phyloP scores from a whole-genome alignment of 1,140 invertebrate species.

The Pseudomyrmex gracilis region DNA sequence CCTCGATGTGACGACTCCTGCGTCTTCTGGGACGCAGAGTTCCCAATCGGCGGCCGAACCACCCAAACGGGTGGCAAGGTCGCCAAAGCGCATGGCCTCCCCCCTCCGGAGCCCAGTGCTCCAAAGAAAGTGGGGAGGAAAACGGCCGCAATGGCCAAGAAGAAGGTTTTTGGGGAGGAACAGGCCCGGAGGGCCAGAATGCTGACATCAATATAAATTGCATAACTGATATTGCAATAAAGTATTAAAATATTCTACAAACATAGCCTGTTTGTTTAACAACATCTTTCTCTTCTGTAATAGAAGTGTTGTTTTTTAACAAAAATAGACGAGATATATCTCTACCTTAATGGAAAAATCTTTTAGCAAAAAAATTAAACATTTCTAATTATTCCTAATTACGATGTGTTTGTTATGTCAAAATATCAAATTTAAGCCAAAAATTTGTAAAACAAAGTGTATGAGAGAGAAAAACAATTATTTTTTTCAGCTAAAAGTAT shows the following conservation, averaged over 20 bases:
- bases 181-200: too few species aligned
- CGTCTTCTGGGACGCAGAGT: too few species aligned
- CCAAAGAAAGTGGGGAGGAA: too few species aligned
- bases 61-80: too few species aligned
- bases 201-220: constrained; percentile 19
- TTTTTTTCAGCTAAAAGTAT: neutral
- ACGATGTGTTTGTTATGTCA: neutral
- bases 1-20: too few species aligned
- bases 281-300: constrained; percentile 15
- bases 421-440: constrained; percentile 11
- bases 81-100: too few species aligned
- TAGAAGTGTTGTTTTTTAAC: neutral
- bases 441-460: constrained; percentile 21
- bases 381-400: constrained; percentile 38
- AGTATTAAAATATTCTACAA: constrained; percentile 15
- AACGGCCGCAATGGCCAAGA: too few species aligned
- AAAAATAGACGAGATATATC: constrained; percentile 2
- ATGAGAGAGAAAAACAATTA: neutral
- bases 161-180: too few species aligned
- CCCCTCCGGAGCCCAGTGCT: too few species aligned
- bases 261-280: neutral
- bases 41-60: too few species aligned
- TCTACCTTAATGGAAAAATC: constrained; percentile 8
- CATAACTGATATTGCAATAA: constrained; percentile 4
- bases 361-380: constrained; percentile 21